A percentile compares a stretch with the other conserved stretches of the same genome.
These are phyloP conservation scores for Drosophila kanekoi DNA, from an alignment of 2,888 invertebrate genomes.

Conservation along the genomic window DNA sequence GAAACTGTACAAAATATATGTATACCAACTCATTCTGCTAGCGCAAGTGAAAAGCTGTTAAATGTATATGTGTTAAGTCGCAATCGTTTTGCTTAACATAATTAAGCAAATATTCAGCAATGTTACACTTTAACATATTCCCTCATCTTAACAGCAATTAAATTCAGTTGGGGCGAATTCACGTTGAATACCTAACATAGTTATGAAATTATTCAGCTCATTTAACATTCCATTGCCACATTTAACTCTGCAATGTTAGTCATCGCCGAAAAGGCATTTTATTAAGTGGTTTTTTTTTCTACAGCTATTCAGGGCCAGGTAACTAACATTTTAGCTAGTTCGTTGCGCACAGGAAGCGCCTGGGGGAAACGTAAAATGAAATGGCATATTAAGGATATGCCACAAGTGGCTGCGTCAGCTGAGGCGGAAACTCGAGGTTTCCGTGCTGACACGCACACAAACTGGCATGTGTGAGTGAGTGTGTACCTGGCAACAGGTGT, in stretches of 20 bases:
- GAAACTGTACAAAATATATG: no score
- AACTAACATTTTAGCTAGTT: slow-evolving; percentile 6
- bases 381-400: slow-evolving; percentile 57
- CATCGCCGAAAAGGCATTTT: slow-evolving; percentile 10
- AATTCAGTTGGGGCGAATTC: background rate
- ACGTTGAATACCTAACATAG: background rate
- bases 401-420: slow-evolving; percentile 66
- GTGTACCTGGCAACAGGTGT: slow-evolving; percentile 54
- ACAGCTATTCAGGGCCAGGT: slow-evolving; percentile 2
- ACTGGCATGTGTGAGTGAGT: background rate
- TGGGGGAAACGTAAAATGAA: slow-evolving; percentile 33
- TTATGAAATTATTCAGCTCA: background rate
- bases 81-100: background rate
- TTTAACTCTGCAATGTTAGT: slow-evolving; percentile 1
- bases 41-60: background rate
- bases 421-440: slow-evolving; percentile 59
- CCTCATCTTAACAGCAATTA: background rate
- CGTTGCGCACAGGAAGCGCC: slow-evolving; percentile 38
- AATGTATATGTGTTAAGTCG: background rate
- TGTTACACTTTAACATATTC: background rate
- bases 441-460: slow-evolving; percentile 30
- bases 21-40: no score
- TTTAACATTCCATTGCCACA: background rate
- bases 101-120: background rate
- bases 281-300: slow-evolving; percentile 1